Evolutionary conservation across 1,140 invertebrate genomes (phyloP), one percentile per base, ranked within the genome.

Genomic region (Penaeus japonicus): DNA sequence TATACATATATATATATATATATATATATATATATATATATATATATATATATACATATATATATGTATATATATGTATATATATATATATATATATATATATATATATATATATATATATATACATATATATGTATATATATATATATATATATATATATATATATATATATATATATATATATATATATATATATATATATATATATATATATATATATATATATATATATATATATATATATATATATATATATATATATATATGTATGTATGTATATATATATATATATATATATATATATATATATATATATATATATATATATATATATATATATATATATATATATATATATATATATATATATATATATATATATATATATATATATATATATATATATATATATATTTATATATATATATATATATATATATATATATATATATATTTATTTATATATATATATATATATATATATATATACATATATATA

Each of bases 31-130:
- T 3, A 20, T 3, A 65, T 17, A n/a, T 5, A 5, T 17, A 4
- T 3, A 65, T 17, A 65, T 24, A 65, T 24, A 17, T 17, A 17
- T 17, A 65, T 24, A 65, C 59, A 65, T 59, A 59, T 22, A 59
- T 59, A 59, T 59, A 59, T n/a, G n/a, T n/a, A n/a, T n/a, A n/a
- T n/a, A 65, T 65, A 65, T 65, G 27, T 65, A 65, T 3, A 65
- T 65, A 65, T 65, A 65, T 65, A 65, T 65, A 65, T 65, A 65
- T 65, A 65, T 65, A 65, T 65, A 65, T 65, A 65, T 65, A 65
- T 65, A 65, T 65, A 65, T 65, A 65, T 65, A 65, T 65, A 65
- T 65, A 65, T 65, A 65, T 65, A 65, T 65, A 65, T 65, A 65
- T 65, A 65, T 65, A 65, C 27, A 65, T 17, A 65, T 17, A 65